Percentiles rank a stretch among this genome's conserved stretches.
phyloP scores from a whole-genome alignment of 2,888 invertebrate genomes.

The Plusia festucae region DNA sequence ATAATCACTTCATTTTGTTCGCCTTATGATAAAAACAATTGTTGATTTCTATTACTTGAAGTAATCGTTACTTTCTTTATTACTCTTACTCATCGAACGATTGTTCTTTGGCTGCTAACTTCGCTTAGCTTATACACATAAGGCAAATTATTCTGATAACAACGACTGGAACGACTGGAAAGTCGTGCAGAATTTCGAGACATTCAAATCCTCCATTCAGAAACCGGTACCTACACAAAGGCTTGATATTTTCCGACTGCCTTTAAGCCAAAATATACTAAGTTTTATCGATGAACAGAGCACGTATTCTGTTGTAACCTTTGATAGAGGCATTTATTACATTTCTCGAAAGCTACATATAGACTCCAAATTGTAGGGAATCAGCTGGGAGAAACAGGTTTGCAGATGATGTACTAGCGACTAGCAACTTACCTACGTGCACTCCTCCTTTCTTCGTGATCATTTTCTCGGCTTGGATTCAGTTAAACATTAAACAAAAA shows the following conservation, averaged over 20 bases:
- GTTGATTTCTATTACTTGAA: slow-evolving; percentile 3
- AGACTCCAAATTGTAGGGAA: slow-evolving; percentile 2
- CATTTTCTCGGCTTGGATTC: slow-evolving; percentile 2
- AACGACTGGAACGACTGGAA: slow-evolving; percentile 34
- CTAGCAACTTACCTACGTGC: slow-evolving; percentile 1
- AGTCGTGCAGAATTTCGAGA: slow-evolving; percentile 50
- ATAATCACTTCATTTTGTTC: slow-evolving; percentile 35
- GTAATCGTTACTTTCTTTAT: background rate
- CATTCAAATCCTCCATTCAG: slow-evolving; percentile 47
- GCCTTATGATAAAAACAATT: slow-evolving; percentile 13
- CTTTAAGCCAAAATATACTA: slow-evolving; percentile 25
- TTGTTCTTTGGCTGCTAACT: slow-evolving; percentile 19
- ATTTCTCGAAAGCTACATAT: background rate
- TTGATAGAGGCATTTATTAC: background rate
- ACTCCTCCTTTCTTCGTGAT: slow-evolving; percentile 8
- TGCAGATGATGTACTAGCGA: background rate
- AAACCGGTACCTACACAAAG: slow-evolving; percentile 48
- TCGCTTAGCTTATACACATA: slow-evolving; percentile 20
- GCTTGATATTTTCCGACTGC: slow-evolving; percentile 39
- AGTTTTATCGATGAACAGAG: slow-evolving; percentile 15
- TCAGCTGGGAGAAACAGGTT: slow-evolving; percentile 8
- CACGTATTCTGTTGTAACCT: background rate
- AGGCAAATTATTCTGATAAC: slow-evolving; percentile 34
- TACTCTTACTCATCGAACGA: background rate
- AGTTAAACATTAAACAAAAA: slow-evolving; percentile 1